A percentile compares a stretch with the other conserved stretches of the same genome.
These are phyloP conservation scores for Mungos mungo DNA, from an alignment of 2,113 vertebrate genomes.

Conservation along the genomic window DNA sequence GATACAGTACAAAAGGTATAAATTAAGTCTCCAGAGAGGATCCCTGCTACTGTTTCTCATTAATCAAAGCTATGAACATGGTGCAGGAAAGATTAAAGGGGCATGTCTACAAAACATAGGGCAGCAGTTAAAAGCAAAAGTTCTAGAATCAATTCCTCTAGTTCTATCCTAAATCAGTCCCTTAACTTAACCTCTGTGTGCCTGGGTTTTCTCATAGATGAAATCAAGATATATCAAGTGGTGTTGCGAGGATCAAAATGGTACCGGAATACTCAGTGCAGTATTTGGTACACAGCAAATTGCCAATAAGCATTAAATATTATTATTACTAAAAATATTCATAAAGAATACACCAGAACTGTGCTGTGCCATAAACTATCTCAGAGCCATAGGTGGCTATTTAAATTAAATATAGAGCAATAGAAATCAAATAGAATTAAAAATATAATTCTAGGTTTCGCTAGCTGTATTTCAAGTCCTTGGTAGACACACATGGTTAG, in stretches of 20 bases:
- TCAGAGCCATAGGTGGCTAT: background rate
- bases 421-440: background rate
- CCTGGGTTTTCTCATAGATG: background rate
- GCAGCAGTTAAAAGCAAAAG: background rate
- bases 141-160: background rate
- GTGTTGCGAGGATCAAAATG: background rate
- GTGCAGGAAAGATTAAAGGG: background rate
- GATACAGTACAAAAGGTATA: background rate
- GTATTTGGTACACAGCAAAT: background rate
- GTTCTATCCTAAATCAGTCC: background rate
- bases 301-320: background rate
- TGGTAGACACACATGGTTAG: background rate
- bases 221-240: constrained; percentile 17
- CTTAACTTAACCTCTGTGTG: background rate
- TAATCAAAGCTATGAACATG: background rate
- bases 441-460: background rate
- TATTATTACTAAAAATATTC: constrained; percentile 11
- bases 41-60: background rate
- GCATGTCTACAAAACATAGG: background rate
- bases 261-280: background rate
- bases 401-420: background rate
- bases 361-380: background rate
- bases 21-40: background rate
- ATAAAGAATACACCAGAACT: background rate
- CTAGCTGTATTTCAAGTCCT: background rate